Evolutionary conservation across 2,888 invertebrate genomes (phyloP).

Genomic region (Thumatha senex): DNA sequence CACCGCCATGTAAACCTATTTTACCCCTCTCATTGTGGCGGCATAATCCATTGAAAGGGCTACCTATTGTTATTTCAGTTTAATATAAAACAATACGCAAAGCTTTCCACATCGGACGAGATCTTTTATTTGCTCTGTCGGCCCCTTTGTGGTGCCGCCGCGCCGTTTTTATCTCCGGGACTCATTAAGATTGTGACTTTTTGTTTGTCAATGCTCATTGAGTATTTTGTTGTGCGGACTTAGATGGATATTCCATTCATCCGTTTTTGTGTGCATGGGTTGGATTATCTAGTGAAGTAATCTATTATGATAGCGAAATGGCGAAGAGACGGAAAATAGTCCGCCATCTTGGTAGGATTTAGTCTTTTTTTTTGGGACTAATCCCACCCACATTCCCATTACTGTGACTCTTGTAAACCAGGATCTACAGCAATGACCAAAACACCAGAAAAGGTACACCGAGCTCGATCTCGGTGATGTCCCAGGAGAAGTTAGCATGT

Average conservation of each 20-base stretch:
- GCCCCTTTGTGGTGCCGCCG: slow-evolving; percentile 70
- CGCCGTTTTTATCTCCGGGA: slow-evolving; percentile 70
- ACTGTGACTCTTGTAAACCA: too few species aligned
- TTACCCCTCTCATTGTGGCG: slow-evolving; percentile 72
- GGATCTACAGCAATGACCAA: too few species aligned
- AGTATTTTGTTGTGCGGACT: slow-evolving; percentile 45
- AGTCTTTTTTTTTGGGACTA: too few species aligned
- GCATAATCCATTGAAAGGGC: slow-evolving; percentile 78
- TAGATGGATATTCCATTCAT: slow-evolving; percentile 45
- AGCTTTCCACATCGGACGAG: slow-evolving; percentile 65
- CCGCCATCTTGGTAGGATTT: too few species aligned
- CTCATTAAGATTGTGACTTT: slow-evolving; percentile 65
- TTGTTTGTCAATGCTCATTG: slow-evolving; percentile 43
- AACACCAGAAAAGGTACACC: too few species aligned
- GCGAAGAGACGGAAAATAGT: neutral
- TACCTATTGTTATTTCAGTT: slow-evolving; percentile 83
- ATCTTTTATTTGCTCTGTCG: slow-evolving; percentile 70
- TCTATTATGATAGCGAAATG: slow-evolving; percentile 4
- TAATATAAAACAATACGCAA: slow-evolving; percentile 81
- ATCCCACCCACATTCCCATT: too few species aligned
- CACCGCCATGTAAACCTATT: slow-evolving; percentile 50
- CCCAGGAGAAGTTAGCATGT: too few species aligned
- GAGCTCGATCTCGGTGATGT: too few species aligned
- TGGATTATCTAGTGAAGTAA: slow-evolving; percentile 23
- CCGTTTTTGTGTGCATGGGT: slow-evolving; percentile 27